These are phyloP conservation scores for Orientallactaga sibirica DNA, from an alignment of 2,797 vertebrate genomes.

Conservation along the genomic window DNA sequence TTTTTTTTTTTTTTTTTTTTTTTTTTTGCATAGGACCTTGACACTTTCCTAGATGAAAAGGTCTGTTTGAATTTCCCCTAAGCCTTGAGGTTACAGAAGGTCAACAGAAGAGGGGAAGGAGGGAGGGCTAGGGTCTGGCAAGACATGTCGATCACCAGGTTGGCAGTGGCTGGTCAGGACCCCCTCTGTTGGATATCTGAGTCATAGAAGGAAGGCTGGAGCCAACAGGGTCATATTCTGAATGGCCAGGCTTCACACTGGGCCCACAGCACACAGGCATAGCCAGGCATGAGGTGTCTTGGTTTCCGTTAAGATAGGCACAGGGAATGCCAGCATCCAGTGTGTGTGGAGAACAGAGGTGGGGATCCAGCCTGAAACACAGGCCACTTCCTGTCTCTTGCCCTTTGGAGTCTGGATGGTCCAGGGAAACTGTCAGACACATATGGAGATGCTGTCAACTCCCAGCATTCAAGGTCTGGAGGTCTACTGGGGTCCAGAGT, in stretches of 20 bases:
- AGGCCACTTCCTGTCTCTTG: not conserved
- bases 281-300: not conserved
- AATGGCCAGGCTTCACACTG: not conserved
- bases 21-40: not conserved
- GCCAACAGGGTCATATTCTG: not conserved
- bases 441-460: not conserved
- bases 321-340: not conserved
- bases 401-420: no score
- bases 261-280: not conserved
- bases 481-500: not conserved
- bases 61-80: conserved; percentile 34
- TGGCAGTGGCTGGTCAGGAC: not conserved
- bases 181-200: not conserved
- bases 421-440: not conserved
- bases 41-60: not conserved
- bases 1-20: no score
- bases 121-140: not conserved
- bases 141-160: not conserved
- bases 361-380: not conserved
- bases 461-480: not conserved
- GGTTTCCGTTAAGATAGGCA: not conserved
- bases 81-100: not conserved
- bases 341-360: not conserved
- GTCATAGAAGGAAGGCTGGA: not conserved
- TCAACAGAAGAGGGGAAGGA: not conserved